phyloP scores from a whole-genome alignment of 2,888 invertebrate species.

The Ceramica pisi region DNA sequence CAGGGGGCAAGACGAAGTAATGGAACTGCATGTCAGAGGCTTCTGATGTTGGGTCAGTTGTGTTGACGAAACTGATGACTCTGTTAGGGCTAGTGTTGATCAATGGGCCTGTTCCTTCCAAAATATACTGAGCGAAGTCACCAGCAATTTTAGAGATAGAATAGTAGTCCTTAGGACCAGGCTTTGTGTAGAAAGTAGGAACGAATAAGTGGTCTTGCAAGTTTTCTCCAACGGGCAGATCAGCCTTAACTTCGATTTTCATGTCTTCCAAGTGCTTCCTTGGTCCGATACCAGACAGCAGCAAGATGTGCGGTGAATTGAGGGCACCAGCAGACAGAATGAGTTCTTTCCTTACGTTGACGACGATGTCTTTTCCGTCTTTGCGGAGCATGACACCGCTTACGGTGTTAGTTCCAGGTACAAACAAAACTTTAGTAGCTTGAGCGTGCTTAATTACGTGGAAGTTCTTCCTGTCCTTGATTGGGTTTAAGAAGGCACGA shows the following conservation, averaged over 20 bases:
- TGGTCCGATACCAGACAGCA: constrained; percentile 95
- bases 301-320: constrained; percentile 95
- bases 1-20: constrained; percentile 90
- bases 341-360: constrained; percentile 92
- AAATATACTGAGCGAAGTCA: constrained; percentile 84
- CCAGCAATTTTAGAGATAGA: constrained; percentile 82
- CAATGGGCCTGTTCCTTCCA: constrained; percentile 83
- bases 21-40: constrained; percentile 89
- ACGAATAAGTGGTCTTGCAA: constrained; percentile 95
- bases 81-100: constrained; percentile 84
- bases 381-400: constrained; percentile 91
- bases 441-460: constrained; percentile 91
- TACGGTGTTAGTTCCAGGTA: constrained; percentile 87
- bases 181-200: constrained; percentile 92
- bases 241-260: constrained; percentile 90
- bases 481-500: constrained; percentile 93
- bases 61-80: constrained; percentile 90
- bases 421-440: constrained; percentile 91
- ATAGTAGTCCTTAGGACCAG: constrained; percentile 92
- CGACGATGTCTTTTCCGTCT: constrained; percentile 81
- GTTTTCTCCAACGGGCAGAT: constrained; percentile 93
- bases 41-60: constrained; percentile 80
- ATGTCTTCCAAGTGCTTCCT: constrained; percentile 90
- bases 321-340: constrained; percentile 95
- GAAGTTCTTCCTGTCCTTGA: constrained; percentile 91